phyloP scores from a whole-genome alignment of 2,888 invertebrate species.

The Heteropelma amictum region DNA sequence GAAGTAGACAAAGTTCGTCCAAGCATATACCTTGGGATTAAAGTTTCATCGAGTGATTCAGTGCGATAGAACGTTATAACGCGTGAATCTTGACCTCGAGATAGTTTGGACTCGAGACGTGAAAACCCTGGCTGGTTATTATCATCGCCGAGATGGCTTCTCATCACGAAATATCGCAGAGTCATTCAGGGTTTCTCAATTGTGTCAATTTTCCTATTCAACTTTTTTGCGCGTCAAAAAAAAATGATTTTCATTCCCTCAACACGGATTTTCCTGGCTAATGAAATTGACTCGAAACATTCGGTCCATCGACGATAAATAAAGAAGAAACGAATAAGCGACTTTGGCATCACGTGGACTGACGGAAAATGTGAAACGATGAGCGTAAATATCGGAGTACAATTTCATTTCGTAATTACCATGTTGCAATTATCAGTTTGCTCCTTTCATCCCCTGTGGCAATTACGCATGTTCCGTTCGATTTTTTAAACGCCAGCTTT shows the following conservation, averaged over 20 bases:
- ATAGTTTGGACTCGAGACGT: no score
- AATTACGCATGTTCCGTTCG: no score
- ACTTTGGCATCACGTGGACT: neutral
- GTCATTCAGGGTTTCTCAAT: slow-evolving; percentile 69
- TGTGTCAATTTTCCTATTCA: no score
- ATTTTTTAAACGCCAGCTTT: no score
- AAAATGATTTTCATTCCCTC: no score
- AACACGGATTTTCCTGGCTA: neutral
- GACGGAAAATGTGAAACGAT: neutral
- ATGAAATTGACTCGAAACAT: neutral
- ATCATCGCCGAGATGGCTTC: slow-evolving; percentile 57
- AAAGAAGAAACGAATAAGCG: neutral
- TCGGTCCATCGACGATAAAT: neutral
- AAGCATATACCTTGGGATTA: no score
- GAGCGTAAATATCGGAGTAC: neutral
- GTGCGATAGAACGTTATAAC: no score
- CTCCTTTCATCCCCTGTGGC: slow-evolving; percentile 9
- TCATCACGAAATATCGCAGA: slow-evolving; percentile 62
- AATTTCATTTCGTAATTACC: neutral
- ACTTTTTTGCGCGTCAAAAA: no score
- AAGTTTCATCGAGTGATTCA: no score
- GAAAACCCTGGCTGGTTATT: no score
- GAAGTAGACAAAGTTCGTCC: no score
- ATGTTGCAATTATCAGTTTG: slow-evolving; percentile 6
- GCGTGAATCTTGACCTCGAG: no score